Evolutionary conservation across 1,140 invertebrate species (phyloP).

Genomic region (Phocides pigmalion): DNA sequence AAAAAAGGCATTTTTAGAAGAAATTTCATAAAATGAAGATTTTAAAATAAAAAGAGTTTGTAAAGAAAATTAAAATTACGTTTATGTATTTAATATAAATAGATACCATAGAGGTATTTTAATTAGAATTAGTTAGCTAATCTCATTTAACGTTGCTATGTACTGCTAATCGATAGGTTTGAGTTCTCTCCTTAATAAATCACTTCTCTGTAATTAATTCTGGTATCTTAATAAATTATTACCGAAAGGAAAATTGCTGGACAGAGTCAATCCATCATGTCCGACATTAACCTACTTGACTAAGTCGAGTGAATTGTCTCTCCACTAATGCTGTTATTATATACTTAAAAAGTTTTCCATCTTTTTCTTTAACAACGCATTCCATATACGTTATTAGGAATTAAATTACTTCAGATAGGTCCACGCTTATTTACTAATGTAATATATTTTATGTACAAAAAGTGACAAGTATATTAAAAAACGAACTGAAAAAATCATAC

Average conservation of each 20-base stretch:
- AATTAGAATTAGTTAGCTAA: background rate
- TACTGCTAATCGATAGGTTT: background rate
- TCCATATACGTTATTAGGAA: no score
- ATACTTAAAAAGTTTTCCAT: no score
- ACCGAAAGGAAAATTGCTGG: slow-evolving; percentile 2
- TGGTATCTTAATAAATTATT: slow-evolving; percentile 3
- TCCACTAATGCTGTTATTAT: background rate
- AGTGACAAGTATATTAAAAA: no score
- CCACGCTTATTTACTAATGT: no score
- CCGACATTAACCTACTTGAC: background rate
- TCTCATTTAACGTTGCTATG: background rate
- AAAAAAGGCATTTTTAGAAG: background rate
- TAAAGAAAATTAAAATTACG: no score
- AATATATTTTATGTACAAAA: no score
- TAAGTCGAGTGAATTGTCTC: background rate
- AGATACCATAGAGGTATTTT: background rate
- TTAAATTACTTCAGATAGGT: no score
- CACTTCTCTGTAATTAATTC: slow-evolving; percentile 7
- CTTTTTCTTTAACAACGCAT: no score
- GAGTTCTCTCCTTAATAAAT: background rate
- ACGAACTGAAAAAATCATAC: no score
- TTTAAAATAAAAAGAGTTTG: no score
- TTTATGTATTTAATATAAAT: no score
- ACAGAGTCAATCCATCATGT: slow-evolving; percentile 7
- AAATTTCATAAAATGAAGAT: no score